Evolutionary conservation across 2,797 vertebrate species (phyloP).

Genomic region (Xenentodon cancila): DNA sequence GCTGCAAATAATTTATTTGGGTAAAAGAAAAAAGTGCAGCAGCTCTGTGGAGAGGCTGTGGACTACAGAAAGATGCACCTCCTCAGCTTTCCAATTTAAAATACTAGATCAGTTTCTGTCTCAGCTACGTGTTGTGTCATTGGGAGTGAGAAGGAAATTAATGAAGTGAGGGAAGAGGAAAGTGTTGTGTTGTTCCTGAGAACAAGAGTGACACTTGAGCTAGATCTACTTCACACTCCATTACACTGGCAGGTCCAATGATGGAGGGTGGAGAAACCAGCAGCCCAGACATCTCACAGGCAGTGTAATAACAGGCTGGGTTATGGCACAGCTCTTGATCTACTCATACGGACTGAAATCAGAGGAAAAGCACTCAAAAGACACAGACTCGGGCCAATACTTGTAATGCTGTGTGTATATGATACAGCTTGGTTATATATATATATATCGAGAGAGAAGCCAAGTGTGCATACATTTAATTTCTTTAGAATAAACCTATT

Average conservation of each 20-base stretch:
- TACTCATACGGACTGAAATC: slow-evolving; percentile 28
- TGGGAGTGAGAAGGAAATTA: slow-evolving; percentile 54
- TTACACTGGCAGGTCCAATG: slow-evolving; percentile 55
- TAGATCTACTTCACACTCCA: slow-evolving; percentile 69
- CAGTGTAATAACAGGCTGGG: slow-evolving; percentile 51
- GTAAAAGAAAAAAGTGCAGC: background rate
- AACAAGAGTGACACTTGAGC: slow-evolving; percentile 56
- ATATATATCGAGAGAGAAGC: too few species aligned
- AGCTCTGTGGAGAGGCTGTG: slow-evolving; percentile 7
- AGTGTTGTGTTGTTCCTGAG: slow-evolving; percentile 37
- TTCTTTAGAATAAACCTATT: too few species aligned
- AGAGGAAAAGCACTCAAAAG: slow-evolving; percentile 13
- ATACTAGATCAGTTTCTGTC: slow-evolving; percentile 28
- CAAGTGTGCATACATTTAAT: too few species aligned
- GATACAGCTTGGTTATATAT: too few species aligned
- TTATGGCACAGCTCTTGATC: slow-evolving; percentile 51
- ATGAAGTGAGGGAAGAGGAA: slow-evolving; percentile 39
- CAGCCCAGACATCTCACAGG: slow-evolving; percentile 53
- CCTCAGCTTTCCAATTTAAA: slow-evolving; percentile 6
- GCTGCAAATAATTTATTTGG: too few species aligned
- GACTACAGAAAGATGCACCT: slow-evolving; percentile 28
- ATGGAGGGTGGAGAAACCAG: slow-evolving; percentile 42
- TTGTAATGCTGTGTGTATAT: background rate
- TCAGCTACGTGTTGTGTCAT: slow-evolving; percentile 27
- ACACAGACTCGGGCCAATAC: background rate